Evolutionary conservation across 2,113 vertebrate species (phyloP).

Genomic region (Ochotona princeps): DNA sequence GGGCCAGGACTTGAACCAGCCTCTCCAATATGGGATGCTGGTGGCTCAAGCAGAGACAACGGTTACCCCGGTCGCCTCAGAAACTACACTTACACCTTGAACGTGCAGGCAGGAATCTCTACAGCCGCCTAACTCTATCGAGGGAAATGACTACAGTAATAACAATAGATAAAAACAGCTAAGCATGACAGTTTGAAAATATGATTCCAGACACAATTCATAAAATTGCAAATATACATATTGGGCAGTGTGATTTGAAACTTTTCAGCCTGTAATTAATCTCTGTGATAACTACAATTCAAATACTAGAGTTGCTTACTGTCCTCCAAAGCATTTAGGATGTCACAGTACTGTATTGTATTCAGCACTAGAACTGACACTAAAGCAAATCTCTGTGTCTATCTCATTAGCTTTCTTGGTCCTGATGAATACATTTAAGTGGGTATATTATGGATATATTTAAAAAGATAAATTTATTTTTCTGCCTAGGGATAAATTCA

Average conservation of each 20-base stretch:
- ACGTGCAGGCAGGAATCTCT: background rate
- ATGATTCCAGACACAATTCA: constrained; percentile 5
- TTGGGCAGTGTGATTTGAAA: background rate
- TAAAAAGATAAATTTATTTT: background rate
- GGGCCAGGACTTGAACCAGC: no score
- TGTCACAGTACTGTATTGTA: background rate
- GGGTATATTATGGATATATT: background rate
- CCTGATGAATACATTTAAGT: background rate
- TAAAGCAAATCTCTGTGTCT: background rate
- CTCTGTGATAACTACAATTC: background rate
- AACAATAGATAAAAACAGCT: background rate
- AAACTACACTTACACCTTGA: background rate
- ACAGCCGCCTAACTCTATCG: no score
- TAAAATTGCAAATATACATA: background rate
- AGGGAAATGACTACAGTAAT: no score
- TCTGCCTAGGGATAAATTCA: background rate
- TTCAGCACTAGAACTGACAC: background rate
- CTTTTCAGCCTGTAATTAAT: background rate
- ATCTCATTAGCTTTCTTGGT: background rate
- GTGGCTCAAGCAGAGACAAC: no score
- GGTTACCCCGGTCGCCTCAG: background rate
- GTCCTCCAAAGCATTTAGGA: background rate
- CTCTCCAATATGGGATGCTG: no score
- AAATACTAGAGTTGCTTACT: background rate
- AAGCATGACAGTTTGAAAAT: background rate